A percentile compares a stretch with the other conserved stretches of the same genome.
These are phyloP conservation scores for Theropithecus gelada DNA, from an alignment of 2,113 vertebrate genomes.

Conservation along the genomic window DNA sequence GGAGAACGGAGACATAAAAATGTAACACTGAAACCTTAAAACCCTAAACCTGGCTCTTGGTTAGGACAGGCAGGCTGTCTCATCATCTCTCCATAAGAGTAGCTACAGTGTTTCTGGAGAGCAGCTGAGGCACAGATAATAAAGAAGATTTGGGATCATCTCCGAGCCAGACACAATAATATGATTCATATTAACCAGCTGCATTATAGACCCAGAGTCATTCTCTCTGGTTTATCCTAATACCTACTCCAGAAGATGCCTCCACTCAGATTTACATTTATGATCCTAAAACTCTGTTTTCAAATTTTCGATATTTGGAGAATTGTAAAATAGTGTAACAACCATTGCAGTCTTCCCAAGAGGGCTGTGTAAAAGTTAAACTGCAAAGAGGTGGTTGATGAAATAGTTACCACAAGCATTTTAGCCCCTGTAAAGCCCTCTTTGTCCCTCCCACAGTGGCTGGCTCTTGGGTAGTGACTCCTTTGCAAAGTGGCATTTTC, in stretches of 20 bases:
- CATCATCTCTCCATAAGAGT: neutral
- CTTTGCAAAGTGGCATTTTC: neutral
- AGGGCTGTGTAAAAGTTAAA: neutral
- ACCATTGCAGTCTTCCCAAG: neutral
- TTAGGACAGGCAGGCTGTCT: neutral
- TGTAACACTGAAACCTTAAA: neutral
- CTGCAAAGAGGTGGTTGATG: neutral
- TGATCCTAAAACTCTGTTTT: neutral
- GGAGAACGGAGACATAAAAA: neutral
- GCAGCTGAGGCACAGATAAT: neutral
- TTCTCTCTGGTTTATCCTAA: neutral
- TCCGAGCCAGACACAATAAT: constrained; percentile 22
- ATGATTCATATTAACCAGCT: neutral
- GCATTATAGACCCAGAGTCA: neutral
- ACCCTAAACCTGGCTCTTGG: neutral
- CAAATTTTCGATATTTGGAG: neutral
- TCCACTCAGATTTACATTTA: neutral
- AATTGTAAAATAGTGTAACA: neutral
- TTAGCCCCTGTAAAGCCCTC: rapidly evolving
- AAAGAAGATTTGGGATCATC: neutral
- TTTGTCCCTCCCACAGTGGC: neutral
- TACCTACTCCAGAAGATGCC: neutral
- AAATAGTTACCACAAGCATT: rapidly evolving
- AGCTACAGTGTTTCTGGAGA: neutral
- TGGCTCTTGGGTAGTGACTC: rapidly evolving